Evolutionary conservation across 2,797 vertebrate genomes (phyloP), one percentile per base, ranked within the genome.

Genomic region (Myotis planiceps): DNA sequence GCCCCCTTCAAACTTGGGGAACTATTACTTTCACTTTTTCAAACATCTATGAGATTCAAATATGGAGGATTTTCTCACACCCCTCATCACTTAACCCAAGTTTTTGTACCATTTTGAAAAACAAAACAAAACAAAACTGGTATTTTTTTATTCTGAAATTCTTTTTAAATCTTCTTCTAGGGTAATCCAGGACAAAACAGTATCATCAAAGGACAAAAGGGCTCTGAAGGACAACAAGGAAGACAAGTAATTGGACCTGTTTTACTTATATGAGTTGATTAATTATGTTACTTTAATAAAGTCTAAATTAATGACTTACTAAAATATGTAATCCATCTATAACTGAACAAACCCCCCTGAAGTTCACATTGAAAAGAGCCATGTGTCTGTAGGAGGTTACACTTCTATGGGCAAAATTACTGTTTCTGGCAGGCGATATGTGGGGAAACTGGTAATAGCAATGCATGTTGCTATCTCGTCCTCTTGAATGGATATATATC

Each of bases 161-260:
- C 66, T 72, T 92, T 88, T 45, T 49, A 78, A 76, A 74, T 96
- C 75, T 91, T 79, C 71, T 51, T 88, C 58, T 88, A 97, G 97
- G 97, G 97, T 32, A 42, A 95, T 37, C 94, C 94, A 45, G 97
- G 97, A 96, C 89, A 3, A 85, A 49, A 95, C 83, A 96, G 3
- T 39, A 27, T 32, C 68, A 53, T 88, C 88, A 95, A 78, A 96
- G 97, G 97, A 86, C 80, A 29, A 37, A 97, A 82, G 63, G 97
- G 97, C 39, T 39, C 75, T 72, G 92, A 90, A 95, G 97, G 97
- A 82, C 89, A 90, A 27, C 94, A 81, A 95, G 97, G 97, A 95
- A 88, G 83, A 94, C 97, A 97, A 78, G 97, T 98, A 97, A 96
- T 18, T 65, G 14, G 19, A 76, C 84, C 71, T 34, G 13, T 45